Evolutionary conservation across 2,797 vertebrate genomes (phyloP).

Genomic region (Ctenopoma multispine): DNA sequence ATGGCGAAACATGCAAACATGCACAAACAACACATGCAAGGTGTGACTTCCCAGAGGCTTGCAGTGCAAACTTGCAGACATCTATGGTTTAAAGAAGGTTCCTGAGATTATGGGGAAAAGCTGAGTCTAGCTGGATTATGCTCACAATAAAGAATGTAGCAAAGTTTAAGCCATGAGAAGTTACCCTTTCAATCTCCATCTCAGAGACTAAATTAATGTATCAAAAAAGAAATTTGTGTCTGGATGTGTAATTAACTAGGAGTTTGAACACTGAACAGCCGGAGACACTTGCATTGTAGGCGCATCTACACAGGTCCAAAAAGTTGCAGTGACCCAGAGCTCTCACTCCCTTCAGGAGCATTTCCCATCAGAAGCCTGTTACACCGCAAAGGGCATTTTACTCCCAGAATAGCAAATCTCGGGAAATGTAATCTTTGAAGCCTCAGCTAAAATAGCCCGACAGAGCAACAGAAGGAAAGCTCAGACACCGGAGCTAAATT

Average conservation of each 20-base stretch:
- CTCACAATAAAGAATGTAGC: conserved; percentile 43
- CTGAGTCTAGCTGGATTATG: conserved; percentile 58
- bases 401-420: conserved; percentile 74
- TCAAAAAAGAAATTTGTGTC: conserved; percentile 19
- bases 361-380: conserved; percentile 69
- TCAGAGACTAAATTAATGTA: conserved; percentile 26
- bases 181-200: conserved; percentile 40
- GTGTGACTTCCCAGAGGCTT: conserved; percentile 26
- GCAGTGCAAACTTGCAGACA: conserved; percentile 42
- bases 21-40: conserved; percentile 23
- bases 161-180: conserved; percentile 48
- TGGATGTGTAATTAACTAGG: conserved; percentile 11
- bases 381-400: conserved; percentile 68
- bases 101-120: conserved; percentile 55
- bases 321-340: conserved; percentile 69
- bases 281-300: conserved; percentile 25
- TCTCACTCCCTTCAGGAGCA: conserved; percentile 44
- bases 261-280: conserved; percentile 28
- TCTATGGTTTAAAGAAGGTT: conserved; percentile 60
- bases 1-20: conserved; percentile 12
- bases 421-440: conserved; percentile 76
- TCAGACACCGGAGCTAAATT: conserved; percentile 49
- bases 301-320: conserved; percentile 32
- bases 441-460: conserved; percentile 63
- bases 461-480: conserved; percentile 52